Conservation (phyloP, 2,888 invertebrate species). For the Aphidoletes aphidimyza region DNA sequence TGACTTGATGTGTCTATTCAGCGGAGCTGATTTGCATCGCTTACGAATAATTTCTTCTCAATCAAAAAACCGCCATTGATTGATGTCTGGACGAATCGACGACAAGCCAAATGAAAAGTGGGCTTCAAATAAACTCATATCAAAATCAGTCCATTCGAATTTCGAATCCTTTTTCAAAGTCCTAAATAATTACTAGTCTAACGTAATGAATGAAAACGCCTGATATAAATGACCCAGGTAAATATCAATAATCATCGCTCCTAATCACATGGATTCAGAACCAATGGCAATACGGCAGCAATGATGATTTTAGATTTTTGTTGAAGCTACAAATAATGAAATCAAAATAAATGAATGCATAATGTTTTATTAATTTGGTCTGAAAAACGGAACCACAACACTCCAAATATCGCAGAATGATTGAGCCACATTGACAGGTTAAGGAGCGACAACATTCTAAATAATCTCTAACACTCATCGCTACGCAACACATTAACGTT, state of each 20-base stretch:
- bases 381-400: background rate
- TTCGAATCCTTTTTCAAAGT: background rate
- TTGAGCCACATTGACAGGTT: background rate
- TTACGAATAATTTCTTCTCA: background rate
- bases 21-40: background rate
- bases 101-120: background rate
- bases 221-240: background rate
- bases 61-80: background rate
- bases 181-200: background rate
- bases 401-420: background rate
- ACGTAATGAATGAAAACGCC: background rate
- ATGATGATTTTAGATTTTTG: background rate
- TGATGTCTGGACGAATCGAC: background rate
- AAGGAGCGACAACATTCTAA: background rate
- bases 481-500: constrained; percentile 21
- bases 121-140: background rate
- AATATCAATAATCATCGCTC: constrained; percentile 13
- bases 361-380: constrained; percentile 41
- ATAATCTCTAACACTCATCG: background rate
- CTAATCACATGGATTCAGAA: background rate
- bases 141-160: no score
- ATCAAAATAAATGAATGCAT: constrained; percentile 37
- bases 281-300: no score
- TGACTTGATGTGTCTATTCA: constrained; percentile 49
- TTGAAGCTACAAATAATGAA: background rate